Conservation (phyloP, 2,888 invertebrate species). For the Tenthredo amoena region DNA sequence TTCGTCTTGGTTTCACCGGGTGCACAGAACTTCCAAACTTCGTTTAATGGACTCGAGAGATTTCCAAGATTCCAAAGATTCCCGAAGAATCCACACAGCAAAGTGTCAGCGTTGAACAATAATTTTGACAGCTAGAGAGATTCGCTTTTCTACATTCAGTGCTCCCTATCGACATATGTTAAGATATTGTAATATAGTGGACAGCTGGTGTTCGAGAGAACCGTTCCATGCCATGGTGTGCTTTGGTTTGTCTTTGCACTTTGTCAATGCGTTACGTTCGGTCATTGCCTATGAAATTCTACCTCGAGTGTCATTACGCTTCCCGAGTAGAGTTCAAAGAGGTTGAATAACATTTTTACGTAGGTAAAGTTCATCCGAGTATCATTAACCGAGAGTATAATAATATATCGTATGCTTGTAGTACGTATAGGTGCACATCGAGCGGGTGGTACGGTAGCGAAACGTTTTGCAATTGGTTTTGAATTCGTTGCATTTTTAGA, state of each 20-base stretch:
- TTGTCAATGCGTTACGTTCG: background rate
- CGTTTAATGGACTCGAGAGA: background rate
- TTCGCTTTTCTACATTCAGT: background rate
- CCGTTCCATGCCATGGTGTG: background rate
- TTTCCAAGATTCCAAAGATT: background rate
- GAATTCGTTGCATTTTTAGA: background rate
- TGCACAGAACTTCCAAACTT: background rate
- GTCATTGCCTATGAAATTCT: background rate
- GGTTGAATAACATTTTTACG: slow-evolving; percentile 28
- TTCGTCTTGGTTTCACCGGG: background rate
- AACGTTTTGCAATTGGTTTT: background rate
- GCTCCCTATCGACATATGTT: background rate
- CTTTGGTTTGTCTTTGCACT: background rate
- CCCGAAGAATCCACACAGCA: background rate
- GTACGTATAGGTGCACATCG: background rate
- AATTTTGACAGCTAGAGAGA: background rate
- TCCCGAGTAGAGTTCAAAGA: slow-evolving; percentile 7
- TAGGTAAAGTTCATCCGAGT: slow-evolving; percentile 52
- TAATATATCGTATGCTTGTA: background rate
- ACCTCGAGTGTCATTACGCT: background rate
- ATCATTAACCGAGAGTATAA: slow-evolving; percentile 55
- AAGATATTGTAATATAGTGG: background rate
- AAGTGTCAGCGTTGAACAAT: background rate
- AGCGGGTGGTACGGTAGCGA: background rate
- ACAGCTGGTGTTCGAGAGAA: background rate